Evolutionary conservation across 1,140 invertebrate genomes (phyloP).

Genomic region (Drosophila arizonae): DNA sequence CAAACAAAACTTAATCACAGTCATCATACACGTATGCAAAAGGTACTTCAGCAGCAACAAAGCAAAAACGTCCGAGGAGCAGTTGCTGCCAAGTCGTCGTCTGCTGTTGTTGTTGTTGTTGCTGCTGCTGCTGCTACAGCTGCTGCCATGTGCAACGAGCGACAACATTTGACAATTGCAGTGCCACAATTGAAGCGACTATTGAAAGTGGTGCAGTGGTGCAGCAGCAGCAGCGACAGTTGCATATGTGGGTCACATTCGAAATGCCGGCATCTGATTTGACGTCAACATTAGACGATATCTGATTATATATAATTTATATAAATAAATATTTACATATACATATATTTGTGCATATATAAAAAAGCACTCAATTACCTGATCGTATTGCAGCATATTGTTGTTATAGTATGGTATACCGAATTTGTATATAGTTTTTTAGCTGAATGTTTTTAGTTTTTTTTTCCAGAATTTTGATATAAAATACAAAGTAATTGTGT

Average conservation of each 20-base stretch:
- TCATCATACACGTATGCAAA: constrained; percentile 56
- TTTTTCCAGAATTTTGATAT: constrained; percentile 45
- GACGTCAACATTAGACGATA: constrained; percentile 46
- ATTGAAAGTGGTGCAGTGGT: constrained; percentile 25
- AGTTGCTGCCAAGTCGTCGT: constrained; percentile 23
- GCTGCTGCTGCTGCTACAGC: too few relatives aligned
- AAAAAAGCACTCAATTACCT: constrained; percentile 49
- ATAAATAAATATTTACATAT: background rate
- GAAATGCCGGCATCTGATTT: constrained; percentile 48
- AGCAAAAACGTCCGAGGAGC: background rate
- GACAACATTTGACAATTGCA: constrained; percentile 33
- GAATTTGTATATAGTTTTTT: constrained; percentile 29
- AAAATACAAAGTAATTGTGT: constrained; percentile 21
- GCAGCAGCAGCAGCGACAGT: constrained; percentile 19
- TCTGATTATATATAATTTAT: constrained; percentile 7
- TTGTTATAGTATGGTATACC: constrained; percentile 35
- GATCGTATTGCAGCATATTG: constrained; percentile 64
- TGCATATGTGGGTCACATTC: constrained; percentile 53
- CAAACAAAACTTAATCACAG: constrained; percentile 66
- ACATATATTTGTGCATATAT: constrained; percentile 5
- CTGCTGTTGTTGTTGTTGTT: background rate
- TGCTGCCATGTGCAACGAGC: constrained; percentile 34
- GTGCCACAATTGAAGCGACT: constrained; percentile 42
- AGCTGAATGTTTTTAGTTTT: constrained; percentile 15
- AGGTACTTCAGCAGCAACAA: constrained; percentile 34